A percentile compares a stretch with the other conserved stretches of the same genome.
Conservation (phyloP, 30 jellyfish, hydroid and myxozoan species). For the Rhopilema esculentum region DNA sequence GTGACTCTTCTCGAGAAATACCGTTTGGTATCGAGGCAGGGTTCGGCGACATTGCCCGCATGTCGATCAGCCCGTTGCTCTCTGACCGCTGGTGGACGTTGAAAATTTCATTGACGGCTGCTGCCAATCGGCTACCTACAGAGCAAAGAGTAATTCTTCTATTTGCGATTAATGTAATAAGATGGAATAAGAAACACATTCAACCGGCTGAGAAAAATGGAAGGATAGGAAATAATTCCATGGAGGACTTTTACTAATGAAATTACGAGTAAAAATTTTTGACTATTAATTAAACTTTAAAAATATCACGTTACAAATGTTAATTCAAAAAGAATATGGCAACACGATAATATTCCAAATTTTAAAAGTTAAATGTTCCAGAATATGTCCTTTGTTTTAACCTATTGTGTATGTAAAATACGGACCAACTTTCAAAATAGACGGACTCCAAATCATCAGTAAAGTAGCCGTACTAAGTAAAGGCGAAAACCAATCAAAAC, state of each 20-base stretch:
- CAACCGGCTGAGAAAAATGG: not conserved
- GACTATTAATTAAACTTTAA: too few relatives aligned
- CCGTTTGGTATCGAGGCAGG: conserved; percentile 57
- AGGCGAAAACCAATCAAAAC: not conserved
- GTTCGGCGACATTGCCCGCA: conserved; percentile 54
- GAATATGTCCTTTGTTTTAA: too few relatives aligned
- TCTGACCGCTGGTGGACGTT: conserved; percentile 54
- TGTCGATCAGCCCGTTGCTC: conserved; percentile 36
- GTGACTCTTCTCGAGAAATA: conserved; percentile 43
- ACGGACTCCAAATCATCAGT: too few relatives aligned
- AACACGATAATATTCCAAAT: too few relatives aligned
- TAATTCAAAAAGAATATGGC: not conserved
- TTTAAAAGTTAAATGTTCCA: too few relatives aligned
- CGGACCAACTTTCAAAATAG: too few relatives aligned
- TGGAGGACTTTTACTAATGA: too few relatives aligned
- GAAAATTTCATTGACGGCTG: conserved; percentile 74
- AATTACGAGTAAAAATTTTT: too few relatives aligned
- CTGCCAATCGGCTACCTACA: conserved; percentile 80
- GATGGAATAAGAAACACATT: not conserved
- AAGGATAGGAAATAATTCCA: too few relatives aligned
- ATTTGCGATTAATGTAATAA: not conserved
- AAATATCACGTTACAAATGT: not conserved
- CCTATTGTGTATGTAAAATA: too few relatives aligned
- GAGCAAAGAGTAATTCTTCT: not conserved
- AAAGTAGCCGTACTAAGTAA: not conserved